phyloP scores from a whole-genome alignment of 1,140 invertebrate species.

The Lordiphosa clarofinis region DNA sequence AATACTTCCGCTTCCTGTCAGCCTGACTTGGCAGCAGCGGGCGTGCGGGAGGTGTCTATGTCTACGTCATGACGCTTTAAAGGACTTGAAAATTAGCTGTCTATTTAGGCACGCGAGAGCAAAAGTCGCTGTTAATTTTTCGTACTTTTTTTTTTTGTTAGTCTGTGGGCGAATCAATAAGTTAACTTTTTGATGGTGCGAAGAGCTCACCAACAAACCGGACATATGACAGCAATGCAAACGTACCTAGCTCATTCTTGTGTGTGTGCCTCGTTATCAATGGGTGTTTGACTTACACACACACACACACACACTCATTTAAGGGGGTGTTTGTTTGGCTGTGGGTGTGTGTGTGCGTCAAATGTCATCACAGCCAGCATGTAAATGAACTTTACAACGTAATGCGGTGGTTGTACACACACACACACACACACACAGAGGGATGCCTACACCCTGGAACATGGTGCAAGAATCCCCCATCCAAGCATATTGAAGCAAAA shows the following conservation, averaged over 20 bases:
- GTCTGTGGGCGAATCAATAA: slow-evolving; percentile 66
- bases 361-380: slow-evolving; percentile 73
- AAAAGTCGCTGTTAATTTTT: neutral
- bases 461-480: slow-evolving; percentile 36
- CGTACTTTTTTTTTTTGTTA: slow-evolving; percentile 9
- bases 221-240: slow-evolving; percentile 49
- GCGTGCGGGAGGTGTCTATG: no score
- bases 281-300: slow-evolving; percentile 62
- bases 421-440: slow-evolving; percentile 21
- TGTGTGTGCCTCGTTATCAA: slow-evolving; percentile 56
- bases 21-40: slow-evolving; percentile 35
- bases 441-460: slow-evolving; percentile 35
- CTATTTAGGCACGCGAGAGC: slow-evolving; percentile 68
- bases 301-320: slow-evolving; percentile 37
- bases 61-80: slow-evolving; percentile 67
- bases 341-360: slow-evolving; percentile 37
- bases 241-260: slow-evolving; percentile 33
- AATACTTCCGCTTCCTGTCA: slow-evolving; percentile 71
- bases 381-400: slow-evolving; percentile 77
- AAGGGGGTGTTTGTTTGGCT: slow-evolving; percentile 30
- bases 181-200: slow-evolving; percentile 41
- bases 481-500: slow-evolving; percentile 45
- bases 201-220: slow-evolving; percentile 9
- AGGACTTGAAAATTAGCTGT: slow-evolving; percentile 75
- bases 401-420: slow-evolving; percentile 49